Conservation (phyloP, 2,888 invertebrate species). For the Dryomyza anilis region DNA sequence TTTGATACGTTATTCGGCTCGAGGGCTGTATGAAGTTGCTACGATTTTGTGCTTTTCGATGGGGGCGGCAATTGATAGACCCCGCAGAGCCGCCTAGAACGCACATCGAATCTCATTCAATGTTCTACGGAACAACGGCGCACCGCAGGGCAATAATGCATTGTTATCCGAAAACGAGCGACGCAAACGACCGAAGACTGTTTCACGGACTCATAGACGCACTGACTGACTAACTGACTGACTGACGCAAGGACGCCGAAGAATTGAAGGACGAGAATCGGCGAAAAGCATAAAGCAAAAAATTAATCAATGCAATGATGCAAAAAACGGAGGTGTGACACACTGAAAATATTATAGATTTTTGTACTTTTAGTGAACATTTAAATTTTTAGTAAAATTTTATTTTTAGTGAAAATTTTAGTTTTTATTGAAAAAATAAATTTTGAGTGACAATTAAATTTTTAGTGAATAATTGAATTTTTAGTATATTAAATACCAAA, state of each 20-base stretch:
- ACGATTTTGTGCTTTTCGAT: background rate
- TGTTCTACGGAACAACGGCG: background rate
- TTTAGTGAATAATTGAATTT: too few relatives aligned
- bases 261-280: background rate
- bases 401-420: too few relatives aligned
- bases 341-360: too few relatives aligned
- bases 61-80: too few relatives aligned
- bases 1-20: slow-evolving; percentile 3
- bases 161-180: slow-evolving; percentile 35
- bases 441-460: too few relatives aligned
- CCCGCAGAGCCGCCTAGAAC: background rate
- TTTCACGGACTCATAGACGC: background rate
- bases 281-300: too few relatives aligned
- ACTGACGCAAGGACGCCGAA: background rate
- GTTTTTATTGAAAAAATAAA: too few relatives aligned
- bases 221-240: background rate
- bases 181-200: background rate
- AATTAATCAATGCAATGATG: too few relatives aligned
- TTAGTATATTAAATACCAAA: too few relatives aligned
- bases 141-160: slow-evolving; percentile 30
- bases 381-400: too few relatives aligned
- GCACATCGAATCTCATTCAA: background rate
- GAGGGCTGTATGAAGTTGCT: background rate
- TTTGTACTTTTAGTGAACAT: too few relatives aligned
- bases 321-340: background rate